Percentiles rank a stretch among this genome's conserved stretches.
These are phyloP conservation scores for Nomada flava DNA, from an alignment of 2,888 invertebrate species.

Conservation along the genomic window DNA sequence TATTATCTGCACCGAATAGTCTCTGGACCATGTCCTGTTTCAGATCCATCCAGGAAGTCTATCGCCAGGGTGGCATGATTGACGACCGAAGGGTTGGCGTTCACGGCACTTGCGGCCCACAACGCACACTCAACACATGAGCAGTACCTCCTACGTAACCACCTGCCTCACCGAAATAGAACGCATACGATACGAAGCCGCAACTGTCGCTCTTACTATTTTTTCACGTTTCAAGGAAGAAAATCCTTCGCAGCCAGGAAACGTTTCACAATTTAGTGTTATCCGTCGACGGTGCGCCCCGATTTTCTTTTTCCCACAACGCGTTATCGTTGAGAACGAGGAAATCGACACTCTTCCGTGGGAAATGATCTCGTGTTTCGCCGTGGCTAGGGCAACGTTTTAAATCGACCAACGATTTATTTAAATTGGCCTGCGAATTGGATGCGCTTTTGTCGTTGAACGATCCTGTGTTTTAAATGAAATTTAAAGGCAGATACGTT, in stretches of 20 bases:
- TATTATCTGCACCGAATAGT: conserved; percentile 39
- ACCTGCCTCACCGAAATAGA: conserved; percentile 69
- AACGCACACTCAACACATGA: conserved; percentile 62
- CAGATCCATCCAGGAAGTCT: conserved; percentile 60
- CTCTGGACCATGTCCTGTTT: conserved; percentile 32
- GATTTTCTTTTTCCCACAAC: not conserved
- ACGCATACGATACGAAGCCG: conserved; percentile 14
- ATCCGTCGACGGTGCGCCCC: not conserved
- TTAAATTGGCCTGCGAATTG: no score
- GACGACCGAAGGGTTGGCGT: conserved; percentile 69
- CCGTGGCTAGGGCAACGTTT: no score
- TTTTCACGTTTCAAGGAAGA: conserved; percentile 1
- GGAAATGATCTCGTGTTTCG: no score
- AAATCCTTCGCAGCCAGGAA: not conserved
- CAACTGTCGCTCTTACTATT: conserved; percentile 16
- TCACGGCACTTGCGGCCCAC: conserved; percentile 65
- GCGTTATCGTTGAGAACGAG: not conserved
- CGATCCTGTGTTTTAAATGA: no score
- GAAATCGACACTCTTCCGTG: not conserved
- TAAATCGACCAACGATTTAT: no score
- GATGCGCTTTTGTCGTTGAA: no score
- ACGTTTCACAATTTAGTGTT: not conserved
- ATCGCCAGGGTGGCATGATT: conserved; percentile 59
- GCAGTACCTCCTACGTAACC: conserved; percentile 58
- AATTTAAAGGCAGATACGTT: no score